Conservation (phyloP, 1,140 invertebrate genomes). For the Uloborus diversus region DNA sequence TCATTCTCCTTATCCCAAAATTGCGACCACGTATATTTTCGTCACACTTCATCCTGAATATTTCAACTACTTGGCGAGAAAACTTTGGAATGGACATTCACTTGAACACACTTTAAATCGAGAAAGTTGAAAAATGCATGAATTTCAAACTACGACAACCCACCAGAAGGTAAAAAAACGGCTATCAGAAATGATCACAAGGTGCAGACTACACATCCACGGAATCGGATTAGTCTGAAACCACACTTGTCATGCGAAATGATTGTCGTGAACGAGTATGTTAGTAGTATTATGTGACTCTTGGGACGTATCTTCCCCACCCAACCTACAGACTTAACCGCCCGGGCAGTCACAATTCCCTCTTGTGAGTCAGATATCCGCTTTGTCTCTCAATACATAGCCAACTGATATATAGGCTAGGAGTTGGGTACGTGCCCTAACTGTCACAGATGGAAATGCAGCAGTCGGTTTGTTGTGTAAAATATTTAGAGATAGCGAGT, state of each 20-base stretch:
- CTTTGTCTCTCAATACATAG: slow-evolving; percentile 48
- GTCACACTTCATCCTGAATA: too few species aligned
- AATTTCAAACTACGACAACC: background rate
- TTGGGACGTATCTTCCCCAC: slow-evolving; percentile 22
- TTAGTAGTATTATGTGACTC: slow-evolving; percentile 46
- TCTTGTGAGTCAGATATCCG: slow-evolving; percentile 33
- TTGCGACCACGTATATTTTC: too few species aligned
- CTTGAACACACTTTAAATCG: slow-evolving; percentile 44
- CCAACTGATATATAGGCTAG: slow-evolving; percentile 10
- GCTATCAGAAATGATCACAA: background rate
- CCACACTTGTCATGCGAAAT: slow-evolving; percentile 29
- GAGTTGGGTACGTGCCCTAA: slow-evolving; percentile 29
- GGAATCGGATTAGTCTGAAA: slow-evolving; percentile 27
- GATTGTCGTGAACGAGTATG: slow-evolving; percentile 24
- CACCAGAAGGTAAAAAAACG: background rate
- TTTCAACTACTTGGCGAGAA: too few species aligned
- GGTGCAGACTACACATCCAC: background rate
- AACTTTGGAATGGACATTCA: too few species aligned
- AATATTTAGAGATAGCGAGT: slow-evolving; percentile 29
- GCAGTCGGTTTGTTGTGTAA: slow-evolving; percentile 1
- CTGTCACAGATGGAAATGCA: slow-evolving; percentile 25
- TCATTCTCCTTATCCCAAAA: too few species aligned
- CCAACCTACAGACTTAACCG: slow-evolving; percentile 1
- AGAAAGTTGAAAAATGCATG: slow-evolving; percentile 29
- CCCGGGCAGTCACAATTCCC: background rate